Evolutionary conservation across 1,140 invertebrate genomes (phyloP).

Genomic region (Metaphire vulgaris): DNA sequence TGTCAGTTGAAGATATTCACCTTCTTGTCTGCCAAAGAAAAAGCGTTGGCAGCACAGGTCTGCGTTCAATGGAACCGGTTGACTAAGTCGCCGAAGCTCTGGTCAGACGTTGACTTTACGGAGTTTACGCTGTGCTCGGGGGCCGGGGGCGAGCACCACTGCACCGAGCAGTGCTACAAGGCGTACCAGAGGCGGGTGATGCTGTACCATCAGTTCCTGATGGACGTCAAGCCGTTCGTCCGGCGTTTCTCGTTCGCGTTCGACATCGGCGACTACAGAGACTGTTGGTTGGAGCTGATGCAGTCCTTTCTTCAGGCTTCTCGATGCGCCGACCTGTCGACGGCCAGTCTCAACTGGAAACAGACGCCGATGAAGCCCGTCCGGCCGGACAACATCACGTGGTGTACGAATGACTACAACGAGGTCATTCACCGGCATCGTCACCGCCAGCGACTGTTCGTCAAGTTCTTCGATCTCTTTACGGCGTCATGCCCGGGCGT

Average conservation of each 20-base stretch:
- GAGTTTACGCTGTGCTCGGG: conserved; percentile 39
- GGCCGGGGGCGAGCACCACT: conserved; percentile 36
- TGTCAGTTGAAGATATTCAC: conserved; percentile 46
- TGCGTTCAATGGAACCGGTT: conserved; percentile 41
- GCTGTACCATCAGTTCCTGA: conserved; percentile 35
- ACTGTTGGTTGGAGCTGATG: conserved; percentile 38
- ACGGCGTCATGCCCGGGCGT: conserved; percentile 37
- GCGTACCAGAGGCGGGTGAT: conserved; percentile 40
- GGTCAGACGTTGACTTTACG: conserved; percentile 40
- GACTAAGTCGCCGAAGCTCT: conserved; percentile 36
- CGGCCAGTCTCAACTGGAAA: conserved; percentile 46
- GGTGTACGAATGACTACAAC: conserved; percentile 30
- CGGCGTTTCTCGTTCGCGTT: conserved; percentile 43
- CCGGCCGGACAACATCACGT: conserved; percentile 35
- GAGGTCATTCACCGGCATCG: conserved; percentile 37
- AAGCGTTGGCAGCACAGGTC: conserved; percentile 36
- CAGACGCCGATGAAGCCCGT: conserved; percentile 43
- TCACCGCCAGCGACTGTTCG: conserved; percentile 39
- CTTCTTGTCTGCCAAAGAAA: conserved; percentile 38
- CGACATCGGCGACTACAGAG: conserved; percentile 42
- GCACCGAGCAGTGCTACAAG: conserved; percentile 36
- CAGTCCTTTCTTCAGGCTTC: conserved; percentile 34
- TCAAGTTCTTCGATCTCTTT: conserved; percentile 42
- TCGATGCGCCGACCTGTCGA: conserved; percentile 34
- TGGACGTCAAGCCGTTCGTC: conserved; percentile 34